Percentiles rank a stretch among this genome's conserved stretches.
phyloP scores from a whole-genome alignment of 2,888 invertebrate genomes.

The Lasius platythorax region DNA sequence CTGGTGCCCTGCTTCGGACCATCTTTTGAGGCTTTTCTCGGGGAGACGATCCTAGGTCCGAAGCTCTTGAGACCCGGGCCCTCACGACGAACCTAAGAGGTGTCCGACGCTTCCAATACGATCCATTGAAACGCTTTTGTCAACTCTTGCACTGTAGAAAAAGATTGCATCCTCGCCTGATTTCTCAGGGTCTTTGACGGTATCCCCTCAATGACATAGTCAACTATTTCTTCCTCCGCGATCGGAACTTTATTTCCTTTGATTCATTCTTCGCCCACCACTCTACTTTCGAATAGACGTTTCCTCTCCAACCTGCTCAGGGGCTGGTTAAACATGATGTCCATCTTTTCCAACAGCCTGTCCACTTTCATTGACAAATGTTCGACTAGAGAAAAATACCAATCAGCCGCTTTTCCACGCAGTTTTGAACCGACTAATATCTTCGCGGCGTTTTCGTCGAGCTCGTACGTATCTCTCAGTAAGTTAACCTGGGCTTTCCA shows the following conservation, averaged over 20 bases:
- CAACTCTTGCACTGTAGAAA: background rate
- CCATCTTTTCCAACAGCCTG: background rate
- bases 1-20: accelerated
- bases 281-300: background rate
- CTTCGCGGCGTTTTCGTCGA: background rate
- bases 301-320: background rate
- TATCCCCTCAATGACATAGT: background rate
- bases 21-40: background rate
- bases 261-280: background rate
- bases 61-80: background rate
- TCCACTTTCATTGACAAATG: background rate
- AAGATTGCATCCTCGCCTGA: background rate
- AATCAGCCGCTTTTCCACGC: background rate
- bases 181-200: background rate
- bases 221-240: background rate
- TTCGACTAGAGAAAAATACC: background rate
- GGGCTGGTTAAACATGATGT: background rate
- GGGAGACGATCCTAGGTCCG: too few species aligned
- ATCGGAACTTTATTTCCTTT: background rate
- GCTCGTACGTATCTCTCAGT: background rate
- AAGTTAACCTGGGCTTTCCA: background rate
- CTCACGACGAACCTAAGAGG: background rate
- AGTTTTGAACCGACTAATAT: background rate
- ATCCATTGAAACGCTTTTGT: background rate
- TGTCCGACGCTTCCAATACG: background rate